Conservation (phyloP, 2,888 invertebrate species). For the Dyspetes luteomarginatus region DNA sequence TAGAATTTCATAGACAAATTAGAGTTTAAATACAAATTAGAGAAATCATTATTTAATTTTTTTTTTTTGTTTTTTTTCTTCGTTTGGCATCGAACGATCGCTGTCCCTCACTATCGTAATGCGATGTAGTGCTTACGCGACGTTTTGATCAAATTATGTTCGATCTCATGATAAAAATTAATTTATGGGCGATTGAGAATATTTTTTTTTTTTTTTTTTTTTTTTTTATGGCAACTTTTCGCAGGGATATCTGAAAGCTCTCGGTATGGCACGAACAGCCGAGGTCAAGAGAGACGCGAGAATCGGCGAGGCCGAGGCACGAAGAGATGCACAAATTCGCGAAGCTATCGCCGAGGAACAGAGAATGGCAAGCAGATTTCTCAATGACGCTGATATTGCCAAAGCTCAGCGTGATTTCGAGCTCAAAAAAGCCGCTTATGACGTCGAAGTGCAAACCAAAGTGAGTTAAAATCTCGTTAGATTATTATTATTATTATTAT, state of each 20-base stretch:
- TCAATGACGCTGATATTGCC: constrained; percentile 98
- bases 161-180: not conserved
- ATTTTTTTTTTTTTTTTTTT: too few relatives aligned
- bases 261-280: constrained; percentile 97
- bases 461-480: constrained; percentile 84
- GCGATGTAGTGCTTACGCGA: constrained; percentile 53
- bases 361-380: constrained; percentile 95
- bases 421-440: constrained; percentile 98
- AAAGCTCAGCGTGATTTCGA: constrained; percentile 98
- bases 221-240: constrained; percentile 58
- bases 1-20: not conserved
- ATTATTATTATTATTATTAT: not conserved
- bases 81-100: constrained; percentile 33
- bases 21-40: not conserved
- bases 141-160: constrained; percentile 3
- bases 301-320: constrained; percentile 98
- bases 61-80: constrained; percentile 7
- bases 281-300: constrained; percentile 98
- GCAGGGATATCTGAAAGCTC: constrained; percentile 95
- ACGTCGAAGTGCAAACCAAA: constrained; percentile 98
- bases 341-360: constrained; percentile 99
- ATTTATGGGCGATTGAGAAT: not conserved
- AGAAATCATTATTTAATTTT: constrained; percentile 17
- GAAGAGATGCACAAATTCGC: constrained; percentile 95
- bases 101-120: constrained; percentile 38